phyloP scores from a whole-genome alignment of 2,113 vertebrate species.

The Bufo gargarizans region DNA sequence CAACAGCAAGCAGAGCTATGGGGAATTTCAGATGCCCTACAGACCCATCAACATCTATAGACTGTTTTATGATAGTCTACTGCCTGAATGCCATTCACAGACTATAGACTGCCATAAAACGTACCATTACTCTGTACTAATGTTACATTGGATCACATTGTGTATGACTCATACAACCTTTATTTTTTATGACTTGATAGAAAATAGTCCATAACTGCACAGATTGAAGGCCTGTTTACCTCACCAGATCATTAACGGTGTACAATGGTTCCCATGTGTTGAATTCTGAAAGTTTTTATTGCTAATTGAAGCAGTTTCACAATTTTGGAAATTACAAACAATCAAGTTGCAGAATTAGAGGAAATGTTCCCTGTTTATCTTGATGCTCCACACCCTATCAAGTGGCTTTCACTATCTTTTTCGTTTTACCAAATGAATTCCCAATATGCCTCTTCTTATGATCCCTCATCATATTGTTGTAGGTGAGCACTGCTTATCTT shows the following conservation, averaged over 20 bases:
- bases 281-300: not conserved
- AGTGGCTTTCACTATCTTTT: not conserved
- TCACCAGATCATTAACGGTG: not conserved
- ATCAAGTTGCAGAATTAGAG: not conserved
- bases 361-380: not conserved
- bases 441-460: not conserved
- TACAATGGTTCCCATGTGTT: not conserved
- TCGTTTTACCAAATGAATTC: not conserved
- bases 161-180: conserved; percentile 1
- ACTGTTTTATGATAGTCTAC: not conserved
- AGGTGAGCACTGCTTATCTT: not conserved
- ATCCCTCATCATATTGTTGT: not conserved
- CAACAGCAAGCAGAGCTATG: not conserved
- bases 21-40: not conserved
- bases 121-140: not conserved
- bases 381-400: not conserved
- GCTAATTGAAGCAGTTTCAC: conserved; percentile 6
- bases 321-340: conserved; percentile 11
- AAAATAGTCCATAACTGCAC: conserved; percentile 2
- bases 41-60: not conserved
- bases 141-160: not conserved
- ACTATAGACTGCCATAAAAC: not conserved
- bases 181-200: not conserved
- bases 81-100: not conserved
- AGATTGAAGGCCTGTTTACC: not conserved